Evolutionary conservation across 2,888 invertebrate genomes (phyloP).

Genomic region (Nezara viridula): DNA sequence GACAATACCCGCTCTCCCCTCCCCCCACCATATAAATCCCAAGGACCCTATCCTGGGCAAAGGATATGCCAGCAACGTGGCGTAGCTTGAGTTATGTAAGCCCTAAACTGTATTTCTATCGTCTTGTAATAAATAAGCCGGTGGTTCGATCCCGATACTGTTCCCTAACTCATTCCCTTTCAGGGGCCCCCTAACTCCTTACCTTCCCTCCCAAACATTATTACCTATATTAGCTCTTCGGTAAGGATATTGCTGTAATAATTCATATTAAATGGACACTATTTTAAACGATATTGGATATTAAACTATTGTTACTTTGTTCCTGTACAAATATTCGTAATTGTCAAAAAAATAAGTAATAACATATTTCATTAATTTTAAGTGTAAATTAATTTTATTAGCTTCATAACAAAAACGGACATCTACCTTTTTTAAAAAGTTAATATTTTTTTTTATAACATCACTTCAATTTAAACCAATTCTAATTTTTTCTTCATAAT

Average conservation of each 20-base stretch:
- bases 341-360: no score
- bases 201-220: neutral
- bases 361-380: no score
- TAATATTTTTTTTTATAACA: no score
- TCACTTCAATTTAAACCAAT: no score
- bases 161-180: neutral
- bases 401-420: no score
- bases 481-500: no score
- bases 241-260: conserved; percentile 2
- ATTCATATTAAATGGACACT: neutral
- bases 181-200: neutral
- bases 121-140: conserved; percentile 11
- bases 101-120: conserved; percentile 11
- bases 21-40: neutral
- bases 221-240: neutral
- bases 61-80: neutral
- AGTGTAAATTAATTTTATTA: no score
- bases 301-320: neutral
- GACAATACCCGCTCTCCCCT: neutral
- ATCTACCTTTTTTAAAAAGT: no score
- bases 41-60: neutral
- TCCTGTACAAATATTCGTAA: neutral
- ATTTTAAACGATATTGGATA: neutral
- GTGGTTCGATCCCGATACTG: neutral
- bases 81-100: neutral